Conservation (phyloP, 2,797 vertebrate species). For the Knipowitschia caucasica region DNA sequence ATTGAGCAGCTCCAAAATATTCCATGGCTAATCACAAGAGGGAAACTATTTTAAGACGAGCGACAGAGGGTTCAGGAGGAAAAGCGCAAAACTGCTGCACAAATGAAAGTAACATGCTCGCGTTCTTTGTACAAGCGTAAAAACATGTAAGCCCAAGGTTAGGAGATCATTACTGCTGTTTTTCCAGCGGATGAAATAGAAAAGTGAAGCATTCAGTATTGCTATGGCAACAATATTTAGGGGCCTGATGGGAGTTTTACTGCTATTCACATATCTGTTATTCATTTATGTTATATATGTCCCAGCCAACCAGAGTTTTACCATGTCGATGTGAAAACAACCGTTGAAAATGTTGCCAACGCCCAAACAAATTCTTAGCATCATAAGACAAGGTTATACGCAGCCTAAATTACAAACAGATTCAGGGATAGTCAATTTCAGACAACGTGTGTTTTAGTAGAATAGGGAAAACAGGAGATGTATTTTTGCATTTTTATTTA, state of each 20-base stretch:
- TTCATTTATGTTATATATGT: too few species aligned
- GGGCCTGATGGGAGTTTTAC: constrained; percentile 26
- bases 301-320: too few species aligned
- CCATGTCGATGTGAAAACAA: too few species aligned
- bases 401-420: too few species aligned
- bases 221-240: constrained; percentile 56
- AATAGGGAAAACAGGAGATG: too few species aligned
- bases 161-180: constrained; percentile 25
- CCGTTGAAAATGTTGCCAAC: too few species aligned
- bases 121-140: constrained; percentile 3
- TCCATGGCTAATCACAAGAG: not conserved
- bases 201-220: constrained; percentile 33
- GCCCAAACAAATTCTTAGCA: too few species aligned
- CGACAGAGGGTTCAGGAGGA: not conserved
- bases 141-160: constrained; percentile 39
- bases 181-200: constrained; percentile 23
- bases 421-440: too few species aligned
- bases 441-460: too few species aligned
- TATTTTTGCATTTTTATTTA: too few species aligned
- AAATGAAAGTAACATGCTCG: constrained; percentile 15
- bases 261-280: constrained; percentile 9
- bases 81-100: constrained; percentile 1
- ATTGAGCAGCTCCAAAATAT: constrained; percentile 1
- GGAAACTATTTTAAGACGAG: constrained; percentile 4
- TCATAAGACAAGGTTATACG: too few species aligned